These are phyloP conservation scores for Plodia interpunctella DNA, from an alignment of 1,140 invertebrate species.

Conservation along the genomic window DNA sequence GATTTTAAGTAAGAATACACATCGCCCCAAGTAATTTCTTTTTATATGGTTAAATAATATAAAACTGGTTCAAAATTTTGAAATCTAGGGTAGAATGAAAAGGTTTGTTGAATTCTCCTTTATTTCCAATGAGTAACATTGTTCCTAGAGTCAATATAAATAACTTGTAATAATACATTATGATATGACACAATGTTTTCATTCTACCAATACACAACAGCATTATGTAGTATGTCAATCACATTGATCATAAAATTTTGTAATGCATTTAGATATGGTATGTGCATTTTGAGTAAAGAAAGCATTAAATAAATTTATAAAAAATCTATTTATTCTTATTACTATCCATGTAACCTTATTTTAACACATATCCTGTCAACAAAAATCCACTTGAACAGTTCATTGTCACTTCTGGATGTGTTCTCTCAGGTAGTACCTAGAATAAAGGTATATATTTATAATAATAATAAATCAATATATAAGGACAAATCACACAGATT, in stretches of 20 bases:
- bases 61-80: neutral
- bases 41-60: neutral
- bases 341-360: constrained; percentile 29
- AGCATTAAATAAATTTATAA: constrained; percentile 39
- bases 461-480: no score
- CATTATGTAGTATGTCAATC: constrained; percentile 22
- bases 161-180: no score
- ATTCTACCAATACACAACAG: constrained; percentile 2
- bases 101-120: neutral
- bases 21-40: neutral
- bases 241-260: constrained; percentile 32
- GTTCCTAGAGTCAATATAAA: no score
- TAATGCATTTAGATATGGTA: constrained; percentile 46
- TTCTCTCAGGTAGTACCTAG: constrained; percentile 69
- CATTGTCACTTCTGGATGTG: constrained; percentile 73
- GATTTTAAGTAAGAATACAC: neutral
- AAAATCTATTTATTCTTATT: constrained; percentile 2
- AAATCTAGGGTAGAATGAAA: neutral
- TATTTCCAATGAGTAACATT: no score
- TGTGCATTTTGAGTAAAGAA: constrained; percentile 43
- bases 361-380: constrained; percentile 66
- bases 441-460: no score
- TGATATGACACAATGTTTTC: neutral
- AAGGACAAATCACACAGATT: no score
- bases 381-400: constrained; percentile 69